phyloP scores from a whole-genome alignment of 2,113 vertebrate species.

The Nanger granti region DNA sequence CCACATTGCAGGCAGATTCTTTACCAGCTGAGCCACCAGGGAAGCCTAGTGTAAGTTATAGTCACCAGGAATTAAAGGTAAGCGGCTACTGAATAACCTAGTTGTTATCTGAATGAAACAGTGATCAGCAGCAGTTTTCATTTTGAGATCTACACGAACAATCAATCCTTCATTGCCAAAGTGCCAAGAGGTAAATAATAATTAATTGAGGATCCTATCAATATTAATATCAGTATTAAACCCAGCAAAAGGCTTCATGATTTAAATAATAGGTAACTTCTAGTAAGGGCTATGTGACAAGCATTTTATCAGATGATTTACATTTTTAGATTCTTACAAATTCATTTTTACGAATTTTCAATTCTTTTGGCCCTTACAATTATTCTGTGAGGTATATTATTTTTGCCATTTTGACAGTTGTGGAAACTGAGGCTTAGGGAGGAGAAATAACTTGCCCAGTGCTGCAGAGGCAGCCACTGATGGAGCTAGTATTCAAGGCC shows the following conservation, averaged over 20 bases:
- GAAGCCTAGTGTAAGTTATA: not conserved
- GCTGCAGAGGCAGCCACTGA: not conserved
- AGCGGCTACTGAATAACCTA: not conserved
- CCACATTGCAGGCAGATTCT: not conserved
- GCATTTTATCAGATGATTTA: not conserved
- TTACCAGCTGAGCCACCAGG: not conserved
- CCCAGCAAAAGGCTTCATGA: not conserved
- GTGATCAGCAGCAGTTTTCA: not conserved
- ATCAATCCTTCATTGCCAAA: not conserved
- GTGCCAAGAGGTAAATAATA: not conserved
- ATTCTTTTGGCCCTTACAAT: not conserved
- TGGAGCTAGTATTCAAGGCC: not conserved
- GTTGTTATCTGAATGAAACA: not conserved
- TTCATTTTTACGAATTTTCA: not conserved
- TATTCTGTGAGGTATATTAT: not conserved
- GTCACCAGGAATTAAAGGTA: not conserved
- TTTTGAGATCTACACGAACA: not conserved
- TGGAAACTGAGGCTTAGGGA: not conserved
- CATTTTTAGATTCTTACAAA: not conserved
- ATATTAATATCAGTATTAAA: not conserved
- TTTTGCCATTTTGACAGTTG: not conserved
- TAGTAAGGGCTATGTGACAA: not conserved
- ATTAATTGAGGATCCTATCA: not conserved
- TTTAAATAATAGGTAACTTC: conserved; percentile 9
- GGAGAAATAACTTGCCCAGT: not conserved